These are phyloP conservation scores for Parauchenoglanis punctatus DNA, from an alignment of 2,797 vertebrate species.

Conservation along the genomic window DNA sequence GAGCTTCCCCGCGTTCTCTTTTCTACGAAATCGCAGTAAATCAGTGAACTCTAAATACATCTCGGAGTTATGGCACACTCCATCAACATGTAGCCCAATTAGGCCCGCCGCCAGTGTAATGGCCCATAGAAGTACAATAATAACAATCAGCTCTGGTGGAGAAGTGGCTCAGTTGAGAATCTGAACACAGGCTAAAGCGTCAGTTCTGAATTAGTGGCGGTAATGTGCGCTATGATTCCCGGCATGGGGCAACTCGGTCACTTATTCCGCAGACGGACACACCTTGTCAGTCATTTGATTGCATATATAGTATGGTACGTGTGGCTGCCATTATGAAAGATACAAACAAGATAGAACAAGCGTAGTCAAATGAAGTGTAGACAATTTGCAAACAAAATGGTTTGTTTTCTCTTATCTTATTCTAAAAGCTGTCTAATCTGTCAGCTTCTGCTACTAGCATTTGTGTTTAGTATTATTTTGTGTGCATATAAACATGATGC, in stretches of 20 bases:
- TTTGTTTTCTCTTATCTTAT: neutral
- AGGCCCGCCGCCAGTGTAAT: constrained; percentile 44
- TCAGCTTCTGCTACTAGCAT: too few species aligned
- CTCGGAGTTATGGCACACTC: constrained; percentile 45
- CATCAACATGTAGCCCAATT: constrained; percentile 42
- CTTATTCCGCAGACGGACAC: neutral
- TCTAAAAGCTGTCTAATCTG: neutral
- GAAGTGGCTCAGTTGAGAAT: constrained; percentile 25
- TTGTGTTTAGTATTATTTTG: neutral
- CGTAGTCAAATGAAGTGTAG: neutral
- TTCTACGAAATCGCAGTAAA: constrained; percentile 41
- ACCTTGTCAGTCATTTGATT: neutral
- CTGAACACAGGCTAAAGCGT: constrained; percentile 26
- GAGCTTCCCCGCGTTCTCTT: neutral
- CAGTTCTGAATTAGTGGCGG: constrained; percentile 35
- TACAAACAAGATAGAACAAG: neutral
- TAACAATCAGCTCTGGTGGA: constrained; percentile 44
- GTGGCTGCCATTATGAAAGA: neutral
- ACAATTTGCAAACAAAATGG: neutral
- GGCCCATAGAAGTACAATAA: constrained; percentile 41
- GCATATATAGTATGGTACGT: neutral
- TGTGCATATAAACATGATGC: neutral
- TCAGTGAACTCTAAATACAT: constrained; percentile 47
- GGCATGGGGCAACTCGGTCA: neutral
- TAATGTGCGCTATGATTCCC: constrained; percentile 16